Conservation (phyloP, 2,113 vertebrate species). For the Spermophilus dauricus region DNA sequence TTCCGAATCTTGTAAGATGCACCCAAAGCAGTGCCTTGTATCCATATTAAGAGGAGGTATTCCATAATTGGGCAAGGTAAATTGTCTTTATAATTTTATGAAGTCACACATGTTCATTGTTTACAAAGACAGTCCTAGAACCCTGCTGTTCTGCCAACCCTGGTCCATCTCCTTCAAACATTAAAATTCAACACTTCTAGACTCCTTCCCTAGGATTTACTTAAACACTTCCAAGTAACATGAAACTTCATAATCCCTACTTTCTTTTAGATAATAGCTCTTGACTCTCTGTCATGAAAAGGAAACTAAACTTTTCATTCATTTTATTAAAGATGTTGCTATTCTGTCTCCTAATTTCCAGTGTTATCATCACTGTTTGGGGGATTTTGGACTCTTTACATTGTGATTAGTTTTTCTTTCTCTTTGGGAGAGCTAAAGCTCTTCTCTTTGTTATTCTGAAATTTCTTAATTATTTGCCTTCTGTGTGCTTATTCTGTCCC, state of each 20-base stretch:
- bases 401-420: neutral
- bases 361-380: neutral
- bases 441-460: neutral
- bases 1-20: neutral
- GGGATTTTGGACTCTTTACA: neutral
- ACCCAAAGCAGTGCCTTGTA: neutral
- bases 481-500: neutral
- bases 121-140: neutral
- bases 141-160: neutral
- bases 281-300: neutral
- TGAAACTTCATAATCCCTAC: neutral
- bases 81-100: constrained; percentile 15
- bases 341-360: neutral
- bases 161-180: neutral
- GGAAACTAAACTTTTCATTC: neutral
- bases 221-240: neutral
- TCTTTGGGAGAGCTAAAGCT: neutral
- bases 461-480: neutral
- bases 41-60: neutral
- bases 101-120: neutral
- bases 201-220: neutral
- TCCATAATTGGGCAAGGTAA: neutral
- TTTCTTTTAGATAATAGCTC: neutral
- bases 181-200: neutral
- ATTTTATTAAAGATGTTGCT: neutral